A percentile compares a stretch with the other conserved stretches of the same genome.
Conservation (phyloP, 1,140 invertebrate genomes). For the Centruroides sculpturatus region DNA sequence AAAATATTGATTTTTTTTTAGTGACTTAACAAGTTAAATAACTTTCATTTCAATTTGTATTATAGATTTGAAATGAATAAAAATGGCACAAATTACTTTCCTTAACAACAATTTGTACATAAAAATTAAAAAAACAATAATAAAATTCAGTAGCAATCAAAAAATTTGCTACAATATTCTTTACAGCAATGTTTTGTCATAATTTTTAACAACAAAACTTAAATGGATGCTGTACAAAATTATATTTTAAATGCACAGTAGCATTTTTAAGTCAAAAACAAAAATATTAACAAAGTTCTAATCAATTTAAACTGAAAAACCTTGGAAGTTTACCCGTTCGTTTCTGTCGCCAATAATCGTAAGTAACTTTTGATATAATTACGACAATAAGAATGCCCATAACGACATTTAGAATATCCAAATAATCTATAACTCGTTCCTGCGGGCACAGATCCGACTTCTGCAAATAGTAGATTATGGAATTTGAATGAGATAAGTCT, state of each 20-base stretch:
- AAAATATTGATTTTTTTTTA: too few species aligned
- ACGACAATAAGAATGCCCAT: slow-evolving; percentile 15
- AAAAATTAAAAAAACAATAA: too few species aligned
- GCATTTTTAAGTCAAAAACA: background rate
- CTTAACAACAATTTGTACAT: too few species aligned
- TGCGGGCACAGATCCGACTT: slow-evolving; percentile 17
- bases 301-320: slow-evolving; percentile 16
- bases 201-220: too few species aligned
- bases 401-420: slow-evolving; percentile 17
- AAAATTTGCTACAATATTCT: too few species aligned
- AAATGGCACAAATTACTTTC: too few species aligned
- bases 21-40: too few species aligned
- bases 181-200: too few species aligned
- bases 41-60: too few species aligned
- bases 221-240: too few species aligned
- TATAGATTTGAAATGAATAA: too few species aligned
- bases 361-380: slow-evolving; percentile 13
- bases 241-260: background rate
- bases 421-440: slow-evolving; percentile 5
- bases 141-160: too few species aligned
- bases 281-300: background rate
- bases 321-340: slow-evolving; percentile 17
- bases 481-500: slow-evolving; percentile 6
- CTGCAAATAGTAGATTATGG: slow-evolving; percentile 9
- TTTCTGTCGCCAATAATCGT: slow-evolving; percentile 18